Percentiles rank a stretch among this genome's conserved stretches.
Evolutionary conservation across 2,113 vertebrate genomes (phyloP).

Genomic region (Protobothrops flavoviridis): DNA sequence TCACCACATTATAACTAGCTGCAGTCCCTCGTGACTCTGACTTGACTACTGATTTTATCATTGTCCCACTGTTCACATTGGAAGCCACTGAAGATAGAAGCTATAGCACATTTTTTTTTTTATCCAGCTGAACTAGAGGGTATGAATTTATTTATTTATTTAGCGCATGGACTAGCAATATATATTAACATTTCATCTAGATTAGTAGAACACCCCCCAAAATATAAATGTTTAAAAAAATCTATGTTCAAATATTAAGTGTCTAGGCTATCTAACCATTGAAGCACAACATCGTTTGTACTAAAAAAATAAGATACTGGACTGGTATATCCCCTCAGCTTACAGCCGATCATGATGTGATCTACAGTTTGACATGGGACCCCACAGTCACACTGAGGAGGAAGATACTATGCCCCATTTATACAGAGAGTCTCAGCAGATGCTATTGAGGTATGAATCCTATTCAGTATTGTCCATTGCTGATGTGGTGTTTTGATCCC

Average conservation of each 20-base stretch:
- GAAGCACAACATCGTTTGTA: background rate
- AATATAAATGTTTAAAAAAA: background rate
- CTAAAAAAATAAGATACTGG: background rate
- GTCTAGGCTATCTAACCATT: background rate
- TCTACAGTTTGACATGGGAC: background rate
- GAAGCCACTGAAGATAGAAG: background rate
- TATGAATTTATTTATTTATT: background rate
- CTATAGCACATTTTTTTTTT: background rate
- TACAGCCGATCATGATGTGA: background rate
- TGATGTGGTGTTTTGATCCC: background rate
- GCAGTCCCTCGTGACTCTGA: background rate
- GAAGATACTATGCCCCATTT: background rate
- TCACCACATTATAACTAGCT: background rate
- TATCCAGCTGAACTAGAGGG: background rate
- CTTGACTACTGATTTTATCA: background rate
- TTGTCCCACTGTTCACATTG: background rate
- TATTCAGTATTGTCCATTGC: background rate
- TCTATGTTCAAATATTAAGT: background rate
- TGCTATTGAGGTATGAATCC: background rate
- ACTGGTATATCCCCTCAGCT: too few species aligned
- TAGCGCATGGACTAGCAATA: background rate
- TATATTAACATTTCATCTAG: background rate
- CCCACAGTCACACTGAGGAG: background rate
- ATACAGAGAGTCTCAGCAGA: background rate
- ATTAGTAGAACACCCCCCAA: background rate